Conservation (phyloP, 2,113 vertebrate species). For the Phaetusa simplex region DNA sequence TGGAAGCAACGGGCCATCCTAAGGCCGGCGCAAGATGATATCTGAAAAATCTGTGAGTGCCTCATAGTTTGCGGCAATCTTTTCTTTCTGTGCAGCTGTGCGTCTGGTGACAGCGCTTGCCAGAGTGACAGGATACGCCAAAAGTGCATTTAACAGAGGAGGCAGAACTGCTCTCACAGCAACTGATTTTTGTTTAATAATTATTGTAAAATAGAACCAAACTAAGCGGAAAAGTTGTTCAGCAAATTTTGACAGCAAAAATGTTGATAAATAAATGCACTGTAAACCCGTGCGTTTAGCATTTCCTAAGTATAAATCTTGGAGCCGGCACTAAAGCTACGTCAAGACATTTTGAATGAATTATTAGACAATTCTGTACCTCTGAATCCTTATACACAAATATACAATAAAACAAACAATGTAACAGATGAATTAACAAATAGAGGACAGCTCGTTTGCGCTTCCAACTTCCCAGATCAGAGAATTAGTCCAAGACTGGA, state of each 20-base stretch:
- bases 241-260: background rate
- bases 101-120: conserved; percentile 51
- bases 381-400: conserved; percentile 4
- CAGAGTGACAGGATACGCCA: conserved; percentile 51
- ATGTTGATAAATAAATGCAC: background rate
- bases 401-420: conserved; percentile 34
- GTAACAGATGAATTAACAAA: conserved; percentile 48
- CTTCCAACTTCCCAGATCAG: conserved; percentile 18
- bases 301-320: background rate
- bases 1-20: conserved; percentile 74
- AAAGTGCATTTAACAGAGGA: conserved; percentile 2
- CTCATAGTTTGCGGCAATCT: conserved; percentile 67
- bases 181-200: background rate
- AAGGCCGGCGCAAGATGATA: conserved; percentile 77
- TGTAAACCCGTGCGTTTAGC: background rate
- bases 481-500: conserved; percentile 18
- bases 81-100: conserved; percentile 51
- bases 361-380: conserved; percentile 17
- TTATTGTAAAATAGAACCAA: background rate
- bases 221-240: background rate
- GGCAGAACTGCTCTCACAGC: background rate
- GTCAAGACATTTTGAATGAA: conserved; percentile 59
- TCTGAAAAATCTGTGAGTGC: conserved; percentile 71
- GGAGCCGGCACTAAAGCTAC: conserved; percentile 46
- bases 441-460: background rate